A percentile compares a stretch with the other conserved stretches of the same genome.
Conservation (phyloP, 1,140 invertebrate species). For the Bradysia coprophila region DNA sequence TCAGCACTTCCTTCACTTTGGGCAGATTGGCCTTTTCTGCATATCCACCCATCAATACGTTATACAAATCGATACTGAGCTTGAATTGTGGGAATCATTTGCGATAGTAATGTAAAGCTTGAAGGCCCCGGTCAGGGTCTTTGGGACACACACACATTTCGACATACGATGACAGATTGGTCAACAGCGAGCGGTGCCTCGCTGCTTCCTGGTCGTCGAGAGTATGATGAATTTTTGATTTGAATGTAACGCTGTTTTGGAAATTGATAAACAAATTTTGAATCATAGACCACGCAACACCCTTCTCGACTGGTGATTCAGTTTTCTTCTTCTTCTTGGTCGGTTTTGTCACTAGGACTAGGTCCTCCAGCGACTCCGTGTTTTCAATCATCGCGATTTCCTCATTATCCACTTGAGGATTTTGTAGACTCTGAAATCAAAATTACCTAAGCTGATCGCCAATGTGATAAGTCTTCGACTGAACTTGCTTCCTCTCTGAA, state of each 20-base stretch:
- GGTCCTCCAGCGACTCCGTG: too few relatives aligned
- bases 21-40: conserved; percentile 32
- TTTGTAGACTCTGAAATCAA: too few relatives aligned
- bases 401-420: too few relatives aligned
- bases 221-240: background rate
- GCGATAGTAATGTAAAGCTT: conserved; percentile 37
- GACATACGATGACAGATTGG: conserved; percentile 30
- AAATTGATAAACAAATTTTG: too few relatives aligned
- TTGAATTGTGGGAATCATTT: conserved; percentile 18
- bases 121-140: conserved; percentile 27
- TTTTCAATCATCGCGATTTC: too few relatives aligned
- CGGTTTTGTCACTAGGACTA: too few relatives aligned
- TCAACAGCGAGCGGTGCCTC: conserved; percentile 23
- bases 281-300: too few relatives aligned
- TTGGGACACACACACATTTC: conserved; percentile 32
- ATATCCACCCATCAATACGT: conserved; percentile 43
- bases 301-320: too few relatives aligned
- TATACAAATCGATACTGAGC: conserved; percentile 34
- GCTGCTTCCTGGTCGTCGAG: conserved; percentile 12
- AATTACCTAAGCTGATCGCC: too few relatives aligned
- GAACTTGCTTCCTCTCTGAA: too few relatives aligned
- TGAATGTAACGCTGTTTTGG: background rate
- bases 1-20: conserved; percentile 40
- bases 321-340: too few relatives aligned
- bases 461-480: too few relatives aligned